Base-by-base conservation (phyloP, 92 coral and sea anemone species). In the Actinostola sp. region DNA sequence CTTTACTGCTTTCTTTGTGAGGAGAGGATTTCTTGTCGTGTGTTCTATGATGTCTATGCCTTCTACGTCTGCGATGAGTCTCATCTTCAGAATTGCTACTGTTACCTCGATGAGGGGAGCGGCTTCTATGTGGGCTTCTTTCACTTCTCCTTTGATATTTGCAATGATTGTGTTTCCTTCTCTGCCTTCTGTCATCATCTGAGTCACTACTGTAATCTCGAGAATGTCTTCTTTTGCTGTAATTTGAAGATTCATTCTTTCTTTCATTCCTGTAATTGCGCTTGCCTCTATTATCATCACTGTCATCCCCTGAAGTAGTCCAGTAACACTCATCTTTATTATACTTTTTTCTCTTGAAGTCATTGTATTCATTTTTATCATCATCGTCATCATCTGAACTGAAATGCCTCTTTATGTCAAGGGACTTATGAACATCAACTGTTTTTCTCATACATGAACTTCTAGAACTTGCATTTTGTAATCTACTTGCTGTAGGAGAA, bases 271-370 rank as follows among this genome's bases (percentile, higher is more conserved):
- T 33, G 17, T 26, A 14, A 36, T 39, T 16, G 21, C 32, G 15
- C 2, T 13, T 31, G 4, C 78, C 61, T 43, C 63, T 72, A 17
- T 21, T 17, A n/a, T 36, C 54, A 28, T 56, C 66, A 42, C 26
- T 53, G 11, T 76, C 88, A 2, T 76, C 88, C 48, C 69, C 88
- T 29, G 66, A 83, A 32, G 78, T 69, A 0, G 61, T 50, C 74
- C 74, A 68, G 20, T 68, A 68, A 33, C 74, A 68, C 49, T 68
- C 72, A 49, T 75, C 71, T 57, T 52, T 68, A 29, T 36, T 53
- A 25, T 24, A 26, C 39, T 55, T 69, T 34, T 21, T 48, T 51
- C 46, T 54, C 52, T 82, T 75, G 54, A 54, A 51, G 29, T 51
- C 67, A 33, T 53, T 5, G 31, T 67, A 46, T 51, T 57, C 49